These are phyloP conservation scores for Electrophaes corylata DNA, from an alignment of 2,888 invertebrate genomes.

Conservation along the genomic window DNA sequence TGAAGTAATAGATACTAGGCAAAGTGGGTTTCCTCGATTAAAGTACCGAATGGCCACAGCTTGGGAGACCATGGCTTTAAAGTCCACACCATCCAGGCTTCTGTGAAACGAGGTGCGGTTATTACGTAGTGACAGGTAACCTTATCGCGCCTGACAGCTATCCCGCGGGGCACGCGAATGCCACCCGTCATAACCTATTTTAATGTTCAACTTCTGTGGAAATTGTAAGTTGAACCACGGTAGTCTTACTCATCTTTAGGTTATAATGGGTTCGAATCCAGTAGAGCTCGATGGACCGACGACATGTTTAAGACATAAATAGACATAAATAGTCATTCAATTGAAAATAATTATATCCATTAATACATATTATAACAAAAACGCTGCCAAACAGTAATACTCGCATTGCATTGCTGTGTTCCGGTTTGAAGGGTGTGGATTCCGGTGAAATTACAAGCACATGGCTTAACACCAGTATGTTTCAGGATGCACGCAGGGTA, in stretches of 20 bases:
- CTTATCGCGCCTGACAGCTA: slow-evolving; percentile 48
- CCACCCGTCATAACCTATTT: slow-evolving; percentile 30
- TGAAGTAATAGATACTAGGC: not conserved
- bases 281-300: no score
- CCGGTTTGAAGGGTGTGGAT: no score
- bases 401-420: no score
- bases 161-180: slow-evolving; percentile 48
- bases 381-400: no score
- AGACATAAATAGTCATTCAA: no score
- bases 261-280: not conserved
- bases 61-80: not conserved
- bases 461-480: no score
- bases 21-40: not conserved
- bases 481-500: no score
- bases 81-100: slow-evolving; percentile 1
- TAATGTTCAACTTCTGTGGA: slow-evolving; percentile 12
- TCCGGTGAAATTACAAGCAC: no score
- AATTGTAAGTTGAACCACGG: not conserved
- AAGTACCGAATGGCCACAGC: not conserved
- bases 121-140: slow-evolving; percentile 47
- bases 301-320: no score
- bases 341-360: no score
- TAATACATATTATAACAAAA: no score
- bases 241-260: not conserved
- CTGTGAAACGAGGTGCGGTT: slow-evolving; percentile 23